phyloP scores from a whole-genome alignment of 2,797 vertebrate species.

The Graptemys geographica region DNA sequence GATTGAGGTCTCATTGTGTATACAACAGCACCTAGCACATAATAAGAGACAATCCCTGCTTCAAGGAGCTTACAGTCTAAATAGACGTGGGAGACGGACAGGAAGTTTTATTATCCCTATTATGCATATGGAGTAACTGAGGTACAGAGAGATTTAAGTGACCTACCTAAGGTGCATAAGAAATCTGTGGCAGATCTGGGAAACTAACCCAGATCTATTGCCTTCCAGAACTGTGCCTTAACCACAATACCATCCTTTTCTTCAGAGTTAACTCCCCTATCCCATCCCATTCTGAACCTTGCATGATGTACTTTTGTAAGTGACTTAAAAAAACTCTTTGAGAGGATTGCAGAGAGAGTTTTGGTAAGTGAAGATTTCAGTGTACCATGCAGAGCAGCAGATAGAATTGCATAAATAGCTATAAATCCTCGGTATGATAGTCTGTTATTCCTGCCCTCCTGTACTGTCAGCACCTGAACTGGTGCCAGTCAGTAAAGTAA shows the following conservation, averaged over 20 bases:
- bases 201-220: not conserved
- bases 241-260: not conserved
- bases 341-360: not conserved
- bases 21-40: fast-evolving
- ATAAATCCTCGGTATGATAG: not conserved
- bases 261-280: not conserved
- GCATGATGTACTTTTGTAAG: not conserved
- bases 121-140: not conserved
- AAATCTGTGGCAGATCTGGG: not conserved
- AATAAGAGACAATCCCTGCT: fast-evolving
- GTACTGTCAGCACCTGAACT: not conserved
- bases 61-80: not conserved
- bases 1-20: fast-evolving
- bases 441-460: not conserved
- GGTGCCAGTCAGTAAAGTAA: not conserved
- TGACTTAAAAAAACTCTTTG: not conserved
- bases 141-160: not conserved
- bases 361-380: not conserved
- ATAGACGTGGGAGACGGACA: not conserved
- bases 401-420: not conserved
- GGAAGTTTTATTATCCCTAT: not conserved
- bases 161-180: not conserved
- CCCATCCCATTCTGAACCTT: not conserved
- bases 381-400: not conserved
- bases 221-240: not conserved